Evolutionary conservation across 2,113 vertebrate genomes (phyloP), one percentile per base, ranked within the genome.

Genomic region (Paradoxurus hermaphroditus): DNA sequence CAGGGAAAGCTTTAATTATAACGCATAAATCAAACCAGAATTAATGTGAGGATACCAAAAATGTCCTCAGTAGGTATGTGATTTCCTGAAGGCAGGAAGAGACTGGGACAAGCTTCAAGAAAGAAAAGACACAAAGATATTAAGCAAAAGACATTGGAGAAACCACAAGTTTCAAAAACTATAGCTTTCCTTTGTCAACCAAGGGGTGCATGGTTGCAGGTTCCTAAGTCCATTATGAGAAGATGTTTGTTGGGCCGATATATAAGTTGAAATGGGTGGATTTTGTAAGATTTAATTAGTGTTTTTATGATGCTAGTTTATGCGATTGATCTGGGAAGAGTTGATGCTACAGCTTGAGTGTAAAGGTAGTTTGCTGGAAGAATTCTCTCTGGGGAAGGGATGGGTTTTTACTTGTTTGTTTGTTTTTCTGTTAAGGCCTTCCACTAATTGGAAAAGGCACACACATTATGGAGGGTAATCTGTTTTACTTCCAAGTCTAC

Each of bases 71-170:
- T 77, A 86, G 31, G 56, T 75, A 65, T 51, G 31, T 93, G 78
- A 83, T 96, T 86, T 95, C 65, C 16, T 31, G 23, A 70, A 73
- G 21, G 31, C 79, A 79, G 36, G 9, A 59, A 21, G 53, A 93
- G 86, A 75, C 46, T 59, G 34, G 82, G 53, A 72, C 79, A 85
- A 83, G 3, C 44, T 90, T 72, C 51, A 72, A 56, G 62, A 63
- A 44, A 65, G 25, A 18, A 81, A 94, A 91, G 92, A 36, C 84
- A 94, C 94, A 97, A 97, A 90, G 62, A 68, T 78, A 68, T 46
- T 78, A 95, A 39, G 21, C 44, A 83, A 34, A 83, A 62, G 59
- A 67, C 83, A 67, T 34, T 82, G 62, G 31, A 85, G 68, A 94
- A 18, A 62, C 25, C 14, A 84, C 4, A 27, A 27, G 12, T 88